Conservation (phyloP, 2,797 vertebrate genomes). For the Anabas testudineus region DNA sequence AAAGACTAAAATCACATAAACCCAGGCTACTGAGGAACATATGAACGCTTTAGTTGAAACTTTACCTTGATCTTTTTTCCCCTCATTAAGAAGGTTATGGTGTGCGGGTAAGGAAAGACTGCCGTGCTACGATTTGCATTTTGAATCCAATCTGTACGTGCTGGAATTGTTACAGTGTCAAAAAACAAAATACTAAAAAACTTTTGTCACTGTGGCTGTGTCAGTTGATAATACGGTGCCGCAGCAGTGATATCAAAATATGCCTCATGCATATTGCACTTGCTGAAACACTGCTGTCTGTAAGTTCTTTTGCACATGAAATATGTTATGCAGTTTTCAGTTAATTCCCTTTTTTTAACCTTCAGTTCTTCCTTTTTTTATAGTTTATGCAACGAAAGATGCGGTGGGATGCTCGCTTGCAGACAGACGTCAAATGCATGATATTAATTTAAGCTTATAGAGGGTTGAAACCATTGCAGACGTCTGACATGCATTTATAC, state of each 20-base stretch:
- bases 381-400: background rate
- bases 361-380: slow-evolving; percentile 27
- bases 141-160: slow-evolving; percentile 3
- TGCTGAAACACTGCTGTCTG: slow-evolving; percentile 1
- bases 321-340: slow-evolving; percentile 22
- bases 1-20: slow-evolving; percentile 10
- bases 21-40: background rate
- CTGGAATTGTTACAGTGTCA: background rate
- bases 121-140: slow-evolving; percentile 3
- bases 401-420: background rate
- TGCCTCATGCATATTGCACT: background rate
- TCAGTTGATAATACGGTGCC: slow-evolving; percentile 17
- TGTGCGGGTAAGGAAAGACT: slow-evolving; percentile 1
- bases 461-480: too few species aligned
- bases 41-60: background rate
- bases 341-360: slow-evolving; percentile 16
- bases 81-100: slow-evolving; percentile 2
- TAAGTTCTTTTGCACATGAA: slow-evolving; percentile 5
- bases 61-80: background rate
- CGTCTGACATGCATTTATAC: slow-evolving; percentile 10
- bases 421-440: slow-evolving; percentile 15
- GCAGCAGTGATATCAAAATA: slow-evolving; percentile 19
- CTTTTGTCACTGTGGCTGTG: background rate
- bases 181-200: background rate
- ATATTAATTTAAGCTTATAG: slow-evolving; percentile 46